Base-by-base conservation (phyloP, 2,113 vertebrate species). In the Trinectes maculatus region DNA sequence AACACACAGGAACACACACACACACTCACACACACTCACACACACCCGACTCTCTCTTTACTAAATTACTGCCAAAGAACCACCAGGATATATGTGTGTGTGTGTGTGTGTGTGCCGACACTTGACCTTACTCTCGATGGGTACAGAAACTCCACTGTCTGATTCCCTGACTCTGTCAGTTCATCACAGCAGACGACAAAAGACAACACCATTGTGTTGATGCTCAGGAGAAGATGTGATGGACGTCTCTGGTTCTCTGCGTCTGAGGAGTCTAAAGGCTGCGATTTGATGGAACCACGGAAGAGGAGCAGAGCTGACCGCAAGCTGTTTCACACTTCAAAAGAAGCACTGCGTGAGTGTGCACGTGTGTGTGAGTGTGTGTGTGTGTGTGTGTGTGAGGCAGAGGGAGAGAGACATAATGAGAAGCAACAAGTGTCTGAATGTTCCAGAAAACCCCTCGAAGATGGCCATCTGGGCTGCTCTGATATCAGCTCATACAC, bases 321-420 rank as follows among this genome's bases (percentile, higher is more conserved):
- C 87, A 86, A 91, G 85, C 87, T 91, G 89, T 79, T 89, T 89
- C 85, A 82, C 89, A 89, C 89, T 83, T 87, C 87, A 74, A 71
- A 83, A 82, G 80, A 74, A 80, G 79, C 43, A 36, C 48, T 49
- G 62, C 44, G 68, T 15, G 2, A 55, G 65, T 76, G 66, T 65
- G 54, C 53, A 47, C 40, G 59, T 49, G 61, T 43, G 74, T 60
- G 55, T 59, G 71, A 55, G 67, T 59, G 53, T 40, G 75, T 29
- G 47, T 12, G 74, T 63, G 58, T 58, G 71, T 62, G 66, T 22
- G 57, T 52, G 47, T 39, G 52, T 21, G 56, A 71, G 58, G 19
- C 48, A 37, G 55, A 77, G 60, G 79, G 80, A 80, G 6, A 71
- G 60, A 80, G 75, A 78, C 49, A 83, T 72, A 69, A 68, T 19